Base-by-base conservation (phyloP, 2,888 invertebrate genomes). In the Tipula confusa region DNA sequence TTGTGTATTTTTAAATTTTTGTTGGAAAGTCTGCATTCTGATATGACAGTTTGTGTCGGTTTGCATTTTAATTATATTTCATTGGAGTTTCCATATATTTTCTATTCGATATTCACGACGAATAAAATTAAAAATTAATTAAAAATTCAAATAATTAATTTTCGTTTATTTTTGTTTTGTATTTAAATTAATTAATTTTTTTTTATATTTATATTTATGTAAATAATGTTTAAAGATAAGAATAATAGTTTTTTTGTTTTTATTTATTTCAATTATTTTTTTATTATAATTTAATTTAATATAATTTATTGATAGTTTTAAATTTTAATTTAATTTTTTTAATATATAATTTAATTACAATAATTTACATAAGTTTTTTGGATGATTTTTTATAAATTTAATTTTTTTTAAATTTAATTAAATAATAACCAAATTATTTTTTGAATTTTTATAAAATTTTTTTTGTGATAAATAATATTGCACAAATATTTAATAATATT, bases 211-310 rank as follows among this genome's bases (percentile, higher is more conserved):
- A 43, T n/a, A 64, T 64, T 64, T 24, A 64, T 64, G 18, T 24
- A 24, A 24, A 64, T 64, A 64, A 64, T 18, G 24, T 64, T n/a
- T n/a, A n/a, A n/a, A 64, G 64, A 64, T 64, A 64, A 64, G 18
- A 64, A 64, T 64, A 64, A 64, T 64, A 64, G 64, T 64, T 64
- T 3, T 33, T 33, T 64, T 64, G 38, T 64, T 64, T 64, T 64
- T 24, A 64, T 24, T 64, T 64, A 64, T 64, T 64, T 24, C 24
- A 64, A 64, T 64, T 64, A 64, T 64, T 64, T 24, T 64, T 64
- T 64, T 64, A n/a, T n/a, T n/a, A n/a, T 64, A 64, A 64, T 64
- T 64, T 64, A 64, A 64, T 64, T n/a, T 64, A 64, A 64, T 64
- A n/a, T n/a, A 64, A 64, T 64, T 64, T 64, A 64, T 64, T 64